Conservation (phyloP, 2,113 vertebrate genomes). For the Andinoacara biseriatus region DNA sequence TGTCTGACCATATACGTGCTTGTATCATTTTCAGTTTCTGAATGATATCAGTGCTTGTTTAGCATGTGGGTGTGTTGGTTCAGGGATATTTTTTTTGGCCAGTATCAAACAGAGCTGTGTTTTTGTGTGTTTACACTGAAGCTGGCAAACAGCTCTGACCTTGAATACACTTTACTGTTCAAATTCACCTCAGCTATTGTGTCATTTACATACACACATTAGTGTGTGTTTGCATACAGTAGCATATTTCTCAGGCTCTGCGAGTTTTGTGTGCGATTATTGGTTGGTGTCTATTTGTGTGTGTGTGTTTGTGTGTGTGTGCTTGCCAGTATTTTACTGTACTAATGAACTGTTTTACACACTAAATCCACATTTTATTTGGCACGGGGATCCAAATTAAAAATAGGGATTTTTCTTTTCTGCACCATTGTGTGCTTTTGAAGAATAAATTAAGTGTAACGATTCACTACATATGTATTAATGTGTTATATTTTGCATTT, state of each 20-base stretch:
- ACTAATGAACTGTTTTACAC: conserved; percentile 58
- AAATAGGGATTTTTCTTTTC: conserved; percentile 22
- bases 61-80: conserved; percentile 14
- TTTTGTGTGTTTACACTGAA: conserved; percentile 48
- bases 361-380: conserved; percentile 50
- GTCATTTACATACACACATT: conserved; percentile 39
- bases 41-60: conserved; percentile 28
- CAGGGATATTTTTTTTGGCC: conserved; percentile 51
- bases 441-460: conserved; percentile 57
- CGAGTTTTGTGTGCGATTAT: neutral
- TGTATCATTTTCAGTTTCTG: neutral
- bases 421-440: conserved; percentile 5
- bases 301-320: neutral
- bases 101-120: conserved; percentile 36
- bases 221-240: conserved; percentile 37
- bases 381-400: conserved; percentile 48
- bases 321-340: conserved; percentile 32
- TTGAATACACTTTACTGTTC: conserved; percentile 72
- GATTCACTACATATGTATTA: conserved; percentile 56
- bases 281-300: neutral
- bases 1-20: neutral
- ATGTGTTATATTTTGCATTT: conserved; percentile 45
- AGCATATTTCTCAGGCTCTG: conserved; percentile 19
- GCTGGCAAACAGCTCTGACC: conserved; percentile 72
- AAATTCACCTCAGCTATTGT: conserved; percentile 55